Evolutionary conservation across 2,113 vertebrate genomes (phyloP).

Genomic region (Cyrtonyx montezumae): DNA sequence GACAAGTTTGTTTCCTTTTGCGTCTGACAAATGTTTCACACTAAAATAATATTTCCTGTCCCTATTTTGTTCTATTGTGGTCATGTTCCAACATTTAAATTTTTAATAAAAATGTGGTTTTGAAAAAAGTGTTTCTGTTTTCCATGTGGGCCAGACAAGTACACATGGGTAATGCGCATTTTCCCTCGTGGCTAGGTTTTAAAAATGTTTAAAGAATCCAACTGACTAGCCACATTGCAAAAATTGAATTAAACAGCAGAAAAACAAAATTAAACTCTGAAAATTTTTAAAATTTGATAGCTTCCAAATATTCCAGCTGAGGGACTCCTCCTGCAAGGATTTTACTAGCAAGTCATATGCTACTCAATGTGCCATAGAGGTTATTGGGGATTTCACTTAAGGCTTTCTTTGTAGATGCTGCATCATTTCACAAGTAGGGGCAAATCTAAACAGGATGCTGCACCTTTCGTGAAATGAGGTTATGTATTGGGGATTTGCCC

Average conservation of each 20-base stretch:
- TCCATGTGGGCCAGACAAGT: constrained; percentile 37
- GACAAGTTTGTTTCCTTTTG: constrained; percentile 66
- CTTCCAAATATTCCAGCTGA: not conserved
- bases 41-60: constrained; percentile 68
- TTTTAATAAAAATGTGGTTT: not conserved
- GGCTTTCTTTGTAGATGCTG: not conserved
- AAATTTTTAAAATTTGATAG: not conserved
- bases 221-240: not conserved
- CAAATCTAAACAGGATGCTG: not conserved
- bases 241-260: not conserved
- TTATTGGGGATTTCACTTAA: not conserved
- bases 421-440: not conserved
- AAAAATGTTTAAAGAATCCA: not conserved
- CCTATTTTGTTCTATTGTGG: constrained; percentile 9
- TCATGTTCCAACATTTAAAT: constrained; percentile 3
- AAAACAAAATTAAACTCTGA: not conserved
- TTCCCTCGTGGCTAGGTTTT: not conserved
- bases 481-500: rapidly evolving
- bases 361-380: not conserved
- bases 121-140: constrained; percentile 36
- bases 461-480: rapidly evolving
- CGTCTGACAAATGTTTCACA: constrained; percentile 27
- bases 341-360: not conserved
- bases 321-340: not conserved
- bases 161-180: not conserved